A percentile compares a stretch with the other conserved stretches of the same genome.
Conservation (phyloP, 2,888 invertebrate species). For the Drosophila quinaria region DNA sequence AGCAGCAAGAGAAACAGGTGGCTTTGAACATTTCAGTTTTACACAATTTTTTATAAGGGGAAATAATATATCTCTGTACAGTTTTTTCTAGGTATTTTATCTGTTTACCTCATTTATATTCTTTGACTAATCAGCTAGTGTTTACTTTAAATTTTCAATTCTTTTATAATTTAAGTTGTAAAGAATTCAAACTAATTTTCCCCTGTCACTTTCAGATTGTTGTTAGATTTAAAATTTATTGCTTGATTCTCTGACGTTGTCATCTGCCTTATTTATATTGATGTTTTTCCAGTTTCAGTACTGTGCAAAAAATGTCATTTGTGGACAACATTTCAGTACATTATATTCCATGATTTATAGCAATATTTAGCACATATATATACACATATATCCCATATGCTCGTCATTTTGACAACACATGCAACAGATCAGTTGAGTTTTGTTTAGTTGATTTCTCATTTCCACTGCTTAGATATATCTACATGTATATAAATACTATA, state of each 20-base stretch:
- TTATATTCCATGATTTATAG: slow-evolving; percentile 42
- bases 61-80: background rate
- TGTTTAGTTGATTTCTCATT: slow-evolving; percentile 17
- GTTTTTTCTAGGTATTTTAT: background rate
- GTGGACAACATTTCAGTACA: slow-evolving; percentile 14
- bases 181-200: slow-evolving; percentile 3
- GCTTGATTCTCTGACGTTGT: slow-evolving; percentile 6
- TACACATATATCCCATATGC: slow-evolving; percentile 36
- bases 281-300: slow-evolving; percentile 50
- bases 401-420: slow-evolving; percentile 47
- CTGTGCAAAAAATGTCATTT: slow-evolving; percentile 23
- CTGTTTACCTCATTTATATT: slow-evolving; percentile 1
- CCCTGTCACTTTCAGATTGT: slow-evolving; percentile 13
- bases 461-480: slow-evolving; percentile 1
- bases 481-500: slow-evolving; percentile 17
- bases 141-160: background rate
- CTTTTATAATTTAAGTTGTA: background rate
- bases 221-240: background rate
- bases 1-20: slow-evolving; percentile 31
- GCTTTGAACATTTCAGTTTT: slow-evolving; percentile 3
- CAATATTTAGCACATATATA: slow-evolving; percentile 19
- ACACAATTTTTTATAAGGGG: background rate
- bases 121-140: background rate
- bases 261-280: slow-evolving; percentile 1
- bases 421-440: slow-evolving; percentile 27